Evolutionary conservation across 2,113 vertebrate genomes (phyloP).

Genomic region (Trachemys scripta): DNA sequence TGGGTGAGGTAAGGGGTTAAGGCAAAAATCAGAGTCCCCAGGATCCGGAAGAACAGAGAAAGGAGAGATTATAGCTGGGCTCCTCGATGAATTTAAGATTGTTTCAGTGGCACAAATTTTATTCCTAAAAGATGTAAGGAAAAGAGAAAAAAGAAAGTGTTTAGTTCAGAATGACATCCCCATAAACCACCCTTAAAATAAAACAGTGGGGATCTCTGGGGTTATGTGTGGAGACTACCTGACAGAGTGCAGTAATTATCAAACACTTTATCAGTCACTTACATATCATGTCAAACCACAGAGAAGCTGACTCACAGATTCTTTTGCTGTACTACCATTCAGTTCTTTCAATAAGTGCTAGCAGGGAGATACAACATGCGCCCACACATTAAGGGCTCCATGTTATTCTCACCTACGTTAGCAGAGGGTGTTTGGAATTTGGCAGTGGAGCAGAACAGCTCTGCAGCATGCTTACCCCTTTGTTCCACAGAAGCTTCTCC

Average conservation of each 20-base stretch:
- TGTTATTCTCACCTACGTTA: not conserved
- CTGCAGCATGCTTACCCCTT: not conserved
- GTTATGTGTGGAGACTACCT: not conserved
- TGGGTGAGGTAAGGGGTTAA: conserved; percentile 60
- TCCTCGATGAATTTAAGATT: not conserved
- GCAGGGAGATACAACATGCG: not conserved
- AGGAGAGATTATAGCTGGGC: conserved; percentile 21
- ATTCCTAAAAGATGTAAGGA: conserved; percentile 53
- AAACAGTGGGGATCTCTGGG: not conserved
- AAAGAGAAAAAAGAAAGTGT: not conserved
- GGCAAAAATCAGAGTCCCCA: conserved; percentile 76
- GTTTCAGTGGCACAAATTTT: conserved; percentile 21
- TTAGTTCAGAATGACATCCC: not conserved
- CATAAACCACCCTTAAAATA: not conserved
- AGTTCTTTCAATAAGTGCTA: not conserved
- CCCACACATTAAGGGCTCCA: not conserved
- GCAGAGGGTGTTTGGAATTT: not conserved
- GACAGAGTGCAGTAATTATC: not conserved
- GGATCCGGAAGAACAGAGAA: conserved; percentile 59
- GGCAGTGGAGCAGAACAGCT: not conserved
- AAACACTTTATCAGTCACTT: not conserved
- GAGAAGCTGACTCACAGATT: not conserved
- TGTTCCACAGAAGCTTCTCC: not conserved
- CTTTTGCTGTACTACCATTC: not conserved
- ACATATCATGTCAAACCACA: not conserved